phyloP scores from a whole-genome alignment of 2,113 vertebrate genomes.

The Ceyx melanurus region DNA sequence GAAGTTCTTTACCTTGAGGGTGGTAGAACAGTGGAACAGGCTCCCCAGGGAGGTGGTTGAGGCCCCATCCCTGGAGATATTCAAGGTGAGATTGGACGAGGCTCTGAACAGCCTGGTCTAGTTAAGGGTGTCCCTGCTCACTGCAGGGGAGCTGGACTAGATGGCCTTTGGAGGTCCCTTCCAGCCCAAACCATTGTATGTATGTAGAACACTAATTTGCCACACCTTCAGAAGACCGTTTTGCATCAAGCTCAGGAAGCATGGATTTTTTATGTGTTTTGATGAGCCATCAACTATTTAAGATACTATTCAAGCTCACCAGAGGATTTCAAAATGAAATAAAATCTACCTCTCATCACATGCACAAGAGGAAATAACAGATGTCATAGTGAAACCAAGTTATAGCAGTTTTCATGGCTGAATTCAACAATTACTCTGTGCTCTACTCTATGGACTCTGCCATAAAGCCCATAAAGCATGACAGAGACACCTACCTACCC shows the following conservation, averaged over 20 bases:
- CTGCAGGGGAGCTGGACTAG: too few relatives aligned
- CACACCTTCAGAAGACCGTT: neutral
- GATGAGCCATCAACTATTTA: constrained; percentile 49
- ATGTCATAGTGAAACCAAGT: constrained; percentile 41
- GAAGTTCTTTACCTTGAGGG: too few relatives aligned
- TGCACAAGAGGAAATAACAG: constrained; percentile 59
- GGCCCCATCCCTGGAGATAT: too few relatives aligned
- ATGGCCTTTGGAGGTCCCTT: too few relatives aligned
- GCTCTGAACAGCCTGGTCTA: too few relatives aligned
- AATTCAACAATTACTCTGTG: constrained; percentile 37
- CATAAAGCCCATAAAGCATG: constrained; percentile 11
- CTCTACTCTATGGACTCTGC: constrained; percentile 2
- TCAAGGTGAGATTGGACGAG: too few relatives aligned
- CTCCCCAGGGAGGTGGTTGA: too few relatives aligned
- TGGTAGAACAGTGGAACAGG: too few relatives aligned
- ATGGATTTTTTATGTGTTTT: constrained; percentile 7
- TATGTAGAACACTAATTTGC: neutral
- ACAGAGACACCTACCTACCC: neutral
- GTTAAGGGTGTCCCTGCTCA: too few relatives aligned
- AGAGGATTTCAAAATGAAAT: constrained; percentile 50
- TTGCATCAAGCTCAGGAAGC: neutral
- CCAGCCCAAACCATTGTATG: too few relatives aligned
- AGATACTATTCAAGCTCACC: constrained; percentile 32
- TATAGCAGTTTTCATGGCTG: constrained; percentile 56
- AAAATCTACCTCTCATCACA: constrained; percentile 56